Conservation (phyloP, 2,113 vertebrate genomes). For the Apeltes quadracus region DNA sequence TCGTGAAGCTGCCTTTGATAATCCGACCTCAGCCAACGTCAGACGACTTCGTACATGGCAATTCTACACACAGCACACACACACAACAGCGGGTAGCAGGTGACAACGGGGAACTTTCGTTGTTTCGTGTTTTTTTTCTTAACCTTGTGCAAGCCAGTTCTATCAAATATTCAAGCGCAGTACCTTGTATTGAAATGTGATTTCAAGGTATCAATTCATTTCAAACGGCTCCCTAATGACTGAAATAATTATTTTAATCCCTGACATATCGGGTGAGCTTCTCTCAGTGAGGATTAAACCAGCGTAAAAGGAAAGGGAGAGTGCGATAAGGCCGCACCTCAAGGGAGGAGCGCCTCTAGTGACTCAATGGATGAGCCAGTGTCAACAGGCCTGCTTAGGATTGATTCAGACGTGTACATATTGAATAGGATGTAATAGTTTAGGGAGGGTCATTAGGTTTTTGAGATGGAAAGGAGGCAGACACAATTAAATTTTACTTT, state of each 20-base stretch:
- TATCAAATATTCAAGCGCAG: background rate
- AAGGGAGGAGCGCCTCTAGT: slow-evolving; percentile 23
- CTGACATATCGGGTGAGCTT: background rate
- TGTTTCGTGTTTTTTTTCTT: background rate
- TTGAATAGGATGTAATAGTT: background rate
- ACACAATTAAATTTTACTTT: background rate
- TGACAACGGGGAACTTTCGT: background rate
- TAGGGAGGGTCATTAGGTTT: background rate
- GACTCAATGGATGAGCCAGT: slow-evolving; percentile 26
- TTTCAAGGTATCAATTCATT: background rate
- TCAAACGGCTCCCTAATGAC: background rate
- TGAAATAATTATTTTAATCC: background rate
- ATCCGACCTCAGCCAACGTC: background rate
- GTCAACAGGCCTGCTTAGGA: background rate
- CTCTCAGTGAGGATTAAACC: slow-evolving; percentile 1
- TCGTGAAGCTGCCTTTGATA: slow-evolving; percentile 44
- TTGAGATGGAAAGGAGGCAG: background rate
- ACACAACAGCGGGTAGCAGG: background rate
- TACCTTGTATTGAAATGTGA: background rate
- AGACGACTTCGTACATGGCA: background rate
- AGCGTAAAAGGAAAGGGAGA: background rate
- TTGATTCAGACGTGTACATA: background rate
- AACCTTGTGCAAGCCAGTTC: background rate
- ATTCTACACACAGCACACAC: slow-evolving; percentile 1
- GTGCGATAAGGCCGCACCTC: background rate